Percentiles rank a stretch among this genome's conserved stretches.
phyloP scores from a whole-genome alignment of 2,888 invertebrate species.

The Conomelus anceps region DNA sequence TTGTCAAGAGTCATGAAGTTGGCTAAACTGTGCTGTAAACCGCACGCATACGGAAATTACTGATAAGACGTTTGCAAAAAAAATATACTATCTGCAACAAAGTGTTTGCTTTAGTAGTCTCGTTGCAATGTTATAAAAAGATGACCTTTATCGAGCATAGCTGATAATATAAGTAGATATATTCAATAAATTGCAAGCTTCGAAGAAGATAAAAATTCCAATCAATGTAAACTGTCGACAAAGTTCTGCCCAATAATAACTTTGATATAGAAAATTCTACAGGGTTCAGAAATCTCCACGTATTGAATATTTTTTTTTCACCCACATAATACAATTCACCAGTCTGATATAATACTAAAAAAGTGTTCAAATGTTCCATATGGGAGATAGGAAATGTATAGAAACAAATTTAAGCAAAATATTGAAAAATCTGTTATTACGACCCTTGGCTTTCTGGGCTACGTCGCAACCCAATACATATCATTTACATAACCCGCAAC shows the following conservation, averaged over 20 bases:
- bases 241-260: background rate
- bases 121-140: background rate
- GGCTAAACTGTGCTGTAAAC: background rate
- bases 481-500: too few relatives aligned
- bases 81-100: background rate
- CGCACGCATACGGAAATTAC: background rate
- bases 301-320: background rate
- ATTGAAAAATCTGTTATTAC: too few relatives aligned
- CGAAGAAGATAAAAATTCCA: background rate
- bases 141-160: background rate
- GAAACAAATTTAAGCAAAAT: too few relatives aligned
- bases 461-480: too few relatives aligned
- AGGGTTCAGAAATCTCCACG: background rate
- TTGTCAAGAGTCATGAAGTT: background rate
- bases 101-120: background rate
- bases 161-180: background rate
- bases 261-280: background rate
- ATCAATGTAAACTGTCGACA: background rate
- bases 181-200: background rate
- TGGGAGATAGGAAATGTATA: too few relatives aligned
- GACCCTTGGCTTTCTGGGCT: too few relatives aligned
- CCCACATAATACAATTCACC: too few relatives aligned
- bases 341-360: too few relatives aligned
- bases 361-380: too few relatives aligned
- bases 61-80: background rate